Evolutionary conservation across 2,113 vertebrate species (phyloP).

Genomic region (Naja naja): DNA sequence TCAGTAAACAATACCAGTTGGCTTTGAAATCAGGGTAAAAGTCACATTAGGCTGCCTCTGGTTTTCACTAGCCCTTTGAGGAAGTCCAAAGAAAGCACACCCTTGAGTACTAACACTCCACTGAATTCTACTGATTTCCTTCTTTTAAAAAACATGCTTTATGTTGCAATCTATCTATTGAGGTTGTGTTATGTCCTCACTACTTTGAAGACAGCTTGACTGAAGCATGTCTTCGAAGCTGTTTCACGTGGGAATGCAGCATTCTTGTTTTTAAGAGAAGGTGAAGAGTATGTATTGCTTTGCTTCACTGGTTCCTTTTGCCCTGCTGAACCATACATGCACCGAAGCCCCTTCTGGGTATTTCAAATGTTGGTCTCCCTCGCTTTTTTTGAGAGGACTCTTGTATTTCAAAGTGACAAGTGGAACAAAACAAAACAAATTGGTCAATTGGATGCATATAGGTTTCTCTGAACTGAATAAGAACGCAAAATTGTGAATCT

Average conservation of each 20-base stretch:
- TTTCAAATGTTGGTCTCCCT: neutral
- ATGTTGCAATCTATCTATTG: neutral
- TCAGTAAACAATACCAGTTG: neutral
- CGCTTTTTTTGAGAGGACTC: neutral
- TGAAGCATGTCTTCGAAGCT: neutral
- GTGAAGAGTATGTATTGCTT: neutral
- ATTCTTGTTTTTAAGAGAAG: neutral
- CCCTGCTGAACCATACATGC: neutral
- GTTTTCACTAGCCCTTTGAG: neutral
- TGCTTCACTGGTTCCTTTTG: neutral
- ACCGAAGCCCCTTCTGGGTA: neutral
- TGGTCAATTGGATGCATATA: slow-evolving; percentile 42
- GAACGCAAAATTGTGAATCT: slow-evolving; percentile 64
- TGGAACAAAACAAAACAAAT: slow-evolving; percentile 19
- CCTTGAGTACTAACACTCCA: neutral
- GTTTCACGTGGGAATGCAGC: neutral
- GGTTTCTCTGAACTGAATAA: slow-evolving; percentile 50
- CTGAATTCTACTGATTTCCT: neutral
- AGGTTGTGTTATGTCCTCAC: neutral
- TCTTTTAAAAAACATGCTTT: neutral
- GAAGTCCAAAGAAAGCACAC: neutral
- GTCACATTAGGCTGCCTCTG: neutral
- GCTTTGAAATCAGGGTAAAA: neutral
- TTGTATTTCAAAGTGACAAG: slow-evolving; percentile 47
- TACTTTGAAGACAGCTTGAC: neutral